Evolutionary conservation across 2,888 invertebrate genomes (phyloP).

Genomic region (Hypercompe scribonia): DNA sequence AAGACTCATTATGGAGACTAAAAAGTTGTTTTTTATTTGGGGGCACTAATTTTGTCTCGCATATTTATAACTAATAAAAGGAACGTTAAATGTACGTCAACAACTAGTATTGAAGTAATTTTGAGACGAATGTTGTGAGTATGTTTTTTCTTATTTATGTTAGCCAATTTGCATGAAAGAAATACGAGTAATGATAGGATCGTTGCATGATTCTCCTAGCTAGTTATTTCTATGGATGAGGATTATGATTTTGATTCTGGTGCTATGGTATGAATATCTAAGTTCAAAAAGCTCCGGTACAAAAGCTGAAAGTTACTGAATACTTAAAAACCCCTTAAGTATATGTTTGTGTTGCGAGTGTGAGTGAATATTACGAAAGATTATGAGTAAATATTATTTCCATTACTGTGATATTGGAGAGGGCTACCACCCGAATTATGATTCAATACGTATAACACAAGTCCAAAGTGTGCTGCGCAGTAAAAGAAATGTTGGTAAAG

Average conservation of each 20-base stretch:
- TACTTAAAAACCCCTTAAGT: slow-evolving; percentile 40
- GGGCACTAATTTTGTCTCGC: slow-evolving; percentile 29
- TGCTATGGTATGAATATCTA: slow-evolving; percentile 24
- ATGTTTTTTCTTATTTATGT: slow-evolving; percentile 32
- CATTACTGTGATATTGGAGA: slow-evolving; percentile 83
- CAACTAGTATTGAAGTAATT: slow-evolving; percentile 31
- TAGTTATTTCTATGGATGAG: slow-evolving; percentile 35
- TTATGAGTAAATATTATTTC: slow-evolving; percentile 70
- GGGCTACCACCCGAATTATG: slow-evolving; percentile 72
- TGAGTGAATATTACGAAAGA: slow-evolving; percentile 64
- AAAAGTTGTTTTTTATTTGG: slow-evolving; percentile 33
- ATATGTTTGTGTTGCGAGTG: slow-evolving; percentile 61
- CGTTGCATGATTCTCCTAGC: slow-evolving; percentile 42
- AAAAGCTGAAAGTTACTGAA: slow-evolving; percentile 24
- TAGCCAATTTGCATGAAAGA: slow-evolving; percentile 32
- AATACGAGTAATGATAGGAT: slow-evolving; percentile 28
- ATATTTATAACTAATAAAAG: slow-evolving; percentile 26
- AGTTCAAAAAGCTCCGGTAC: slow-evolving; percentile 20
- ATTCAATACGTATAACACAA: slow-evolving; percentile 62
- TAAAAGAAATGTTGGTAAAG: slow-evolving; percentile 73
- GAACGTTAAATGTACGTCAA: slow-evolving; percentile 30
- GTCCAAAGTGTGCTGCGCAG: slow-evolving; percentile 61
- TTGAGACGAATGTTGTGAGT: slow-evolving; percentile 26
- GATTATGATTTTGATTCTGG: slow-evolving; percentile 26
- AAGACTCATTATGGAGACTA: slow-evolving; percentile 40